A percentile compares a stretch with the other conserved stretches of the same genome.
Conservation (phyloP, 2,113 vertebrate species). For the Heterochromis multidens region DNA sequence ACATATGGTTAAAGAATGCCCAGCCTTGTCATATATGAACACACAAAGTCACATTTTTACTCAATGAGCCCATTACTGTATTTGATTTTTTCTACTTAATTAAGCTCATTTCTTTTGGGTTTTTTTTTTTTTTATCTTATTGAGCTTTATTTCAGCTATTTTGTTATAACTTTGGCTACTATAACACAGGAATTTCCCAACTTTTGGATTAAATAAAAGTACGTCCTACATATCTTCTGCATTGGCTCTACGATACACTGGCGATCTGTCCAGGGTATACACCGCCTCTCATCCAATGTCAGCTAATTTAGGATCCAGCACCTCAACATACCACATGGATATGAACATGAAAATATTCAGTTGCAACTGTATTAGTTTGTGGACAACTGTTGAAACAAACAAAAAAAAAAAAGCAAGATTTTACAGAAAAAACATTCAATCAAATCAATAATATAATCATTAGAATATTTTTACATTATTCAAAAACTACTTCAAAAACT, state of each 20-base stretch:
- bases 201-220: neutral
- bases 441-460: neutral
- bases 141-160: neutral
- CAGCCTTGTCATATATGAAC: neutral
- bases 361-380: neutral
- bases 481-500: no score
- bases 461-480: no score
- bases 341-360: neutral
- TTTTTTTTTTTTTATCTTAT: neutral
- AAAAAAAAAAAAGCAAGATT: neutral
- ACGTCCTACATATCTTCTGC: neutral
- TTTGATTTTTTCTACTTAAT: no score
- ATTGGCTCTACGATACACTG: no score
- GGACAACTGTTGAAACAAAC: neutral
- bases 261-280: no score
- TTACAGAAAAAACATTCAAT: neutral
- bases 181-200: neutral
- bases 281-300: neutral
- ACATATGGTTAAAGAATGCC: no score
- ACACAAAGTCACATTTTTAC: neutral
- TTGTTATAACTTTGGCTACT: neutral
- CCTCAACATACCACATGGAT: neutral
- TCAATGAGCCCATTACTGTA: no score
- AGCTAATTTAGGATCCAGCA: neutral
- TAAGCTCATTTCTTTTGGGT: neutral